phyloP scores from a whole-genome alignment of 2,888 invertebrate genomes.

The Philereme vetulata region DNA sequence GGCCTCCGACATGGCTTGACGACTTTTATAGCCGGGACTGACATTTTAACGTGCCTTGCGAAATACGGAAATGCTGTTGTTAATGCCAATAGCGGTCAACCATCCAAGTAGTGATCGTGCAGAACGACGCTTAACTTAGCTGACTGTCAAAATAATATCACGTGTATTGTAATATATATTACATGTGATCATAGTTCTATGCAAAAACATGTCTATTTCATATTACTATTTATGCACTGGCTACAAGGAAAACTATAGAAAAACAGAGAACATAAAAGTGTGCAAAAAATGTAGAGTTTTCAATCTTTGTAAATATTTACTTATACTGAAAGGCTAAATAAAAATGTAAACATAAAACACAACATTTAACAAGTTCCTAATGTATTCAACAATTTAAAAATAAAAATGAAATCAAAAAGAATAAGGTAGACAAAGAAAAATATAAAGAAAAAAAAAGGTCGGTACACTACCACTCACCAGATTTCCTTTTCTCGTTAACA shows the following conservation, averaged over 20 bases:
- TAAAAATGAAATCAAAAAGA: constrained; percentile 7
- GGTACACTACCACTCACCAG: constrained; percentile 87
- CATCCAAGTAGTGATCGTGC: no score
- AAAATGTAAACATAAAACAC: constrained; percentile 1
- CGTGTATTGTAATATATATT: no score
- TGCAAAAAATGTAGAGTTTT: constrained; percentile 7
- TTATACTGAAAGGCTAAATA: background rate
- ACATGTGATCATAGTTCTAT: no score
- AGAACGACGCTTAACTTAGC: no score
- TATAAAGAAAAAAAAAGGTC: constrained; percentile 39
- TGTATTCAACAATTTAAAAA: constrained; percentile 9
- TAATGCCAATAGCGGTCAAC: no score
- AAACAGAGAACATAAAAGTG: background rate
- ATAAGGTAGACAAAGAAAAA: constrained; percentile 7
- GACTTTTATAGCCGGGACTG: background rate
- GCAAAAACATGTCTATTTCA: no score
- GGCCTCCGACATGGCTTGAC: no score
- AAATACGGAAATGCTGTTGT: no score
- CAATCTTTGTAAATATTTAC: constrained; percentile 14
- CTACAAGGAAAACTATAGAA: no score
- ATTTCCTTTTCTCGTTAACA: constrained; percentile 90
- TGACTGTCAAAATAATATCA: no score
- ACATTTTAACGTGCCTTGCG: background rate
- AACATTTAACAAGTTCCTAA: no score
- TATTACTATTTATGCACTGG: no score